phyloP scores from a whole-genome alignment of 2,888 invertebrate genomes.

The Pimpla rufipes region DNA sequence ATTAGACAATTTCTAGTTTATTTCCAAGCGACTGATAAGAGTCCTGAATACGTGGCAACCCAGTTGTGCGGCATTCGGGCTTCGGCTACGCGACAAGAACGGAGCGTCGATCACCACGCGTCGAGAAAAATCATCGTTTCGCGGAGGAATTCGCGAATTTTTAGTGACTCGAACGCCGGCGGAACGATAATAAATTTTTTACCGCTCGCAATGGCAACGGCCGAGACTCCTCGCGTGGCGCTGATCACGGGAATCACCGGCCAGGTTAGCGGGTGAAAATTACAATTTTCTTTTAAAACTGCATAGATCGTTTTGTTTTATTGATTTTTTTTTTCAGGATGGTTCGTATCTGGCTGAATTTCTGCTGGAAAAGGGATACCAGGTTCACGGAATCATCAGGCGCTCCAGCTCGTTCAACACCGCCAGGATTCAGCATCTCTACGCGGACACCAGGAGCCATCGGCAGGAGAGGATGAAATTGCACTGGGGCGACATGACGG shows the following conservation, averaged over 20 bases:
- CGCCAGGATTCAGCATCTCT: slow-evolving; percentile 97
- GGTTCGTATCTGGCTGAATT: slow-evolving; percentile 99
- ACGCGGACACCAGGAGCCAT: slow-evolving; percentile 95
- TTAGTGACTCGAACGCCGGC: too few relatives aligned
- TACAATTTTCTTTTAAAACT: slow-evolving; percentile 24
- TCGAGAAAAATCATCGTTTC: neutral
- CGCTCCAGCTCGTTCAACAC: slow-evolving; percentile 99
- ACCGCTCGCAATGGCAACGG: slow-evolving; percentile 79
- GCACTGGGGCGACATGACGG: slow-evolving; percentile 99
- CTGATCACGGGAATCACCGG: slow-evolving; percentile 99
- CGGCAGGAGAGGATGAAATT: slow-evolving; percentile 95
- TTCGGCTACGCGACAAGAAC: neutral
- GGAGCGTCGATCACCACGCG: neutral
- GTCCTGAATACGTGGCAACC: slow-evolving; percentile 22
- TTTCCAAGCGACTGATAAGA: slow-evolving; percentile 11
- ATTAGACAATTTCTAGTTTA: neutral
- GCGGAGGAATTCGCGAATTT: neutral
- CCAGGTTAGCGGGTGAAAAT: slow-evolving; percentile 89
- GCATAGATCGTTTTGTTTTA: slow-evolving; percentile 2
- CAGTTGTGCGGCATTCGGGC: neutral
- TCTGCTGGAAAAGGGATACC: slow-evolving; percentile 95
- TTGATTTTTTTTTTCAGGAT: slow-evolving; percentile 90
- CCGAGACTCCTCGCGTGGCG: slow-evolving; percentile 89
- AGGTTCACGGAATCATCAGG: slow-evolving; percentile 98
- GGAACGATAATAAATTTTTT: too few relatives aligned